These are phyloP conservation scores for Dolichotis patagonum DNA, from an alignment of 2,113 vertebrate species.

Conservation along the genomic window DNA sequence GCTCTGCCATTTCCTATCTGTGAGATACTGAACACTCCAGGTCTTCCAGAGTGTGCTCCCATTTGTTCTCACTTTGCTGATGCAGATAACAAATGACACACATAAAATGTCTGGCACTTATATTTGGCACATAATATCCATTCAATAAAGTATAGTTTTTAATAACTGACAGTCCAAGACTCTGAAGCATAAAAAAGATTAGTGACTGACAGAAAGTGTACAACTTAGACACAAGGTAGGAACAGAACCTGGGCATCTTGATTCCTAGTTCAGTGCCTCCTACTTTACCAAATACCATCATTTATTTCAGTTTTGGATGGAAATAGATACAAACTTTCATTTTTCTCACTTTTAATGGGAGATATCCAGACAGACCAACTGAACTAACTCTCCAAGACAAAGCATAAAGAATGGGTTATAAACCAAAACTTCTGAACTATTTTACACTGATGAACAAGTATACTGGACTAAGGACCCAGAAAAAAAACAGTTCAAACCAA, in stretches of 20 bases:
- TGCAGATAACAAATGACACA: constrained; percentile 33
- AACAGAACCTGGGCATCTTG: not conserved
- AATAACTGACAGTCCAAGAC: constrained; percentile 24
- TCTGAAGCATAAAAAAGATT: constrained; percentile 3
- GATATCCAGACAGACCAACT: not conserved
- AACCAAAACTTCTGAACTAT: not conserved
- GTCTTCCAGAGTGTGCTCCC: not conserved
- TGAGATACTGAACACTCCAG: not conserved
- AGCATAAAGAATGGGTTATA: constrained; percentile 20
- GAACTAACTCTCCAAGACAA: constrained; percentile 3
- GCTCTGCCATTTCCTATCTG: not conserved
- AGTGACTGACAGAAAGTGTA: not conserved
- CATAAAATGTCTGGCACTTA: not conserved
- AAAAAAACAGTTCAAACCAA: constrained; percentile 45
- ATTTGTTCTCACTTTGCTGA: constrained; percentile 24
- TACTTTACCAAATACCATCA: constrained; percentile 5
- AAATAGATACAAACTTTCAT: constrained; percentile 13
- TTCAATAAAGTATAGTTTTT: constrained; percentile 9
- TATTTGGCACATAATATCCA: not conserved
- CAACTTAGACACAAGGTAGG: not conserved
- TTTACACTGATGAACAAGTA: not conserved
- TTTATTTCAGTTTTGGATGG: constrained; percentile 22
- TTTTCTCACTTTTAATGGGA: not conserved
- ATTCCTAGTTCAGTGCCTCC: not conserved
- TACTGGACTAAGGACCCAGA: not conserved